A percentile compares a stretch with the other conserved stretches of the same genome.
Evolutionary conservation across 2,888 invertebrate genomes (phyloP).

Genomic region (Acronicta leporina): DNA sequence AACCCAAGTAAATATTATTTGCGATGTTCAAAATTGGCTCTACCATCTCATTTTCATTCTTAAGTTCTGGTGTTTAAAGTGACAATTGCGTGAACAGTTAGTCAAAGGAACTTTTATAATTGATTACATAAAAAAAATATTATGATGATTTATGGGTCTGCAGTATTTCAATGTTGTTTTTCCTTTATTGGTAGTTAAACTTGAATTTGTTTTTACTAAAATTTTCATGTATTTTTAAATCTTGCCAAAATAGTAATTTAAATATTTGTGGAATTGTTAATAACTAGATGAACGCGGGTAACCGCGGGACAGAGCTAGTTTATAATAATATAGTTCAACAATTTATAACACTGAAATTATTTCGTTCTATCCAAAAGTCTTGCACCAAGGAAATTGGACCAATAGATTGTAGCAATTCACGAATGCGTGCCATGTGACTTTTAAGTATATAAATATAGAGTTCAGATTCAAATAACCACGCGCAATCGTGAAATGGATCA

Average conservation of each 20-base stretch:
- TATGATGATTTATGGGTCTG: conserved; percentile 14
- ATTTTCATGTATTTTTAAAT: too few relatives aligned
- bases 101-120: conserved; percentile 11
- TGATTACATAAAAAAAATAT: conserved; percentile 12
- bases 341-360: conserved; percentile 22
- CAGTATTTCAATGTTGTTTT: conserved; percentile 5
- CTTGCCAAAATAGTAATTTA: too few relatives aligned
- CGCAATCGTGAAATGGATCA: neutral
- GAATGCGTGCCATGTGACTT: neutral
- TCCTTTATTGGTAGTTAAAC: neutral
- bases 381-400: conserved; percentile 6
- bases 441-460: neutral
- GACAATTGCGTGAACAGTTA: neutral
- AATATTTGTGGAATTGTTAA: too few relatives aligned
- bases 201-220: too few relatives aligned
- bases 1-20: conserved; percentile 23
- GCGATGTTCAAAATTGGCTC: neutral
- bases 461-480: neutral
- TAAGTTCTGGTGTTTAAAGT: neutral
- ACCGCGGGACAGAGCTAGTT: too few relatives aligned
- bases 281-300: too few relatives aligned
- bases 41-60: conserved; percentile 1
- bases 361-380: neutral
- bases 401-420: conserved; percentile 4
- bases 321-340: conserved; percentile 9